Conservation (phyloP, 2,888 invertebrate species). For the Diarsia brunnea region DNA sequence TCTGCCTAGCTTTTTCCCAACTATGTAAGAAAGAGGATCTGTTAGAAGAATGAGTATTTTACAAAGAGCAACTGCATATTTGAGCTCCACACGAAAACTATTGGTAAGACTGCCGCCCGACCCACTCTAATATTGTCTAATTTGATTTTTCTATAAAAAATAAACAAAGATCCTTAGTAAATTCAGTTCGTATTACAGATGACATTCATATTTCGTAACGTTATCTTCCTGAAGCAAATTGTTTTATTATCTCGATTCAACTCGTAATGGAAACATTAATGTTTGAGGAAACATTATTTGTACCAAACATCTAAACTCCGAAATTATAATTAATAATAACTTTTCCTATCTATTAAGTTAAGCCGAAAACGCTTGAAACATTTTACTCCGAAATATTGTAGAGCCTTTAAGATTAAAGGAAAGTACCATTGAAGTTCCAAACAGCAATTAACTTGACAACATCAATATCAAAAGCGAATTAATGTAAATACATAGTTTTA, state of each 20-base stretch:
- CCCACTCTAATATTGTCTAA: background rate
- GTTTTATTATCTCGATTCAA: conserved; percentile 42
- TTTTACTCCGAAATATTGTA: conserved; percentile 71
- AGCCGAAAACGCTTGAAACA: conserved; percentile 69
- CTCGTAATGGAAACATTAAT: conserved; percentile 38
- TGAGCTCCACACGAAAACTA: background rate
- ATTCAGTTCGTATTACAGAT: background rate
- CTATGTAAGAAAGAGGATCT: background rate
- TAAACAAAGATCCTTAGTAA: background rate
- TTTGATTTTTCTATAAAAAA: background rate
- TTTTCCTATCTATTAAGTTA: conserved; percentile 73
- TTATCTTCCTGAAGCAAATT: conserved; percentile 26
- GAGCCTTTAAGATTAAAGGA: conserved; percentile 67
- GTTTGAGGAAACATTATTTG: conserved; percentile 57
- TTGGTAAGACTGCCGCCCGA: background rate
- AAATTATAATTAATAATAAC: conserved; percentile 72
- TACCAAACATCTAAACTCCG: conserved; percentile 61
- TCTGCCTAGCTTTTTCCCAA: background rate
- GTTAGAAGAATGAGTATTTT: background rate
- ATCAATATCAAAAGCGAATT: conserved; percentile 68
- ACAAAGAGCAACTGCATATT: too few species aligned
- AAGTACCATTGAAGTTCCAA: conserved; percentile 69
- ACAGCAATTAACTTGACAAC: conserved; percentile 72
- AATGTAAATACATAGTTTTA: conserved; percentile 62
- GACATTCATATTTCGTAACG: conserved; percentile 8